Evolutionary conservation across 2,888 invertebrate species (phyloP).

Genomic region (Ormyrus pomaceus): DNA sequence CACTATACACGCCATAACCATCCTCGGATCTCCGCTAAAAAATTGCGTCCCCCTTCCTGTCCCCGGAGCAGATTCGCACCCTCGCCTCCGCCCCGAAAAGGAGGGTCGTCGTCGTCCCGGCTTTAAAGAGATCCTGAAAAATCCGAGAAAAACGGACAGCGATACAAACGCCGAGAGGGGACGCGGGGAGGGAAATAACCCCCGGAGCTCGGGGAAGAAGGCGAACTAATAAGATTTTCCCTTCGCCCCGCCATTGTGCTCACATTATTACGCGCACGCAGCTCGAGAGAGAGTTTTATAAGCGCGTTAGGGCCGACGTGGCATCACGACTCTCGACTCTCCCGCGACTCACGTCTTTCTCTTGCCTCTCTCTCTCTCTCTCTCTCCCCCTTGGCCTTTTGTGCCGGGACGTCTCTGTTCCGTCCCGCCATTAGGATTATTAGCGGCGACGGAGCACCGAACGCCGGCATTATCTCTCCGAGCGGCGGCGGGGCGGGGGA

Average conservation of each 20-base stretch:
- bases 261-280: slow-evolving; percentile 2
- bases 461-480: slow-evolving; percentile 31
- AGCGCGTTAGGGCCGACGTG: slow-evolving; percentile 16
- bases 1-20: not conserved
- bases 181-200: not conserved
- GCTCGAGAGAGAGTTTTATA: too few relatives aligned
- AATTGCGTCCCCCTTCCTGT: slow-evolving; percentile 12
- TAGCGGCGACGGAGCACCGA: slow-evolving; percentile 53
- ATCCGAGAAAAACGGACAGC: slow-evolving; percentile 11
- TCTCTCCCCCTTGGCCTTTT: not conserved
- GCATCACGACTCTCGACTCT: slow-evolving; percentile 58
- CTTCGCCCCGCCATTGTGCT: slow-evolving; percentile 31
- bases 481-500: not conserved
- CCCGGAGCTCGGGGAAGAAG: not conserved
- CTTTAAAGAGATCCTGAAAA: slow-evolving; percentile 34
- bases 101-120: slow-evolving; percentile 1
- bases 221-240: slow-evolving; percentile 48
- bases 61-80: slow-evolving; percentile 41
- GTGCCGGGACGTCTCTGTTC: too few relatives aligned
- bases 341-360: slow-evolving; percentile 53
- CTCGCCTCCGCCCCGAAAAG: slow-evolving; percentile 18
- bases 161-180: too few relatives aligned
- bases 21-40: slow-evolving; percentile 11
- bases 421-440: slow-evolving; percentile 60
- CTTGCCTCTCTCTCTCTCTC: slow-evolving; percentile 10